Base-by-base conservation (phyloP, 2,888 invertebrate genomes). In the Caenorhabditis imperialis region DNA sequence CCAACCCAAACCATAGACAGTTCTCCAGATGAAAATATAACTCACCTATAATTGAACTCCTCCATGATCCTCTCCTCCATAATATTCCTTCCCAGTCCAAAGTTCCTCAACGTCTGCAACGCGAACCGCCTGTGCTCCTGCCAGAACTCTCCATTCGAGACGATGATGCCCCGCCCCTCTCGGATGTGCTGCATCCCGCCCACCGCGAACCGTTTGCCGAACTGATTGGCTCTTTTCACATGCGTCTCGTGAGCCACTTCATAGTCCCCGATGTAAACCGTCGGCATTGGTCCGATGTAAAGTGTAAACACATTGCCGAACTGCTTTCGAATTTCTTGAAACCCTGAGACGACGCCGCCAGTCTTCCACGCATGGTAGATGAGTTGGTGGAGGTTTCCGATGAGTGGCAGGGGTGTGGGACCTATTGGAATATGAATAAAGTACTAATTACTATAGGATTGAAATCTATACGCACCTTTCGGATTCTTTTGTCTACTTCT, bases 301-400 rank as follows among this genome's bases (percentile, higher is more conserved):
- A 80, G 12, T 6, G 80, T 79, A 30, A 69, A 75, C 12, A 79
- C 75, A 27, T 74, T 69, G 4, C 77, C 79, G 48, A 63, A 74
- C 10, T 42, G 37, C 30, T 67, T 70, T 48, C 44, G 42, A 37
- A 76, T 54, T 22, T 65, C 55, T 12, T 54, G 16, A 27, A 38
- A 54, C 23, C 54, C 74, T 2, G 23, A 23, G 1, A 69, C 55
- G n/a, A 57, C 33, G 22, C 65, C 58, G 10, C 72, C 58, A 22
- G 30, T 16, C 20, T 61, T 69, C 61, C 57, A 61, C 20, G 48
- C 27, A 6, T 38, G 27, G 25, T 55, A 60, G 3, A 25, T 12
- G 10, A 78, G 23, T 57, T 70, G 69, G 25, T 44, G 63, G 1
- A 78, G 35, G 22, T 78, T 78, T 44, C 78, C 78, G 44, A 78